Conservation (phyloP, 1,140 invertebrate species). For the Pseudachorutes palmiensis region DNA sequence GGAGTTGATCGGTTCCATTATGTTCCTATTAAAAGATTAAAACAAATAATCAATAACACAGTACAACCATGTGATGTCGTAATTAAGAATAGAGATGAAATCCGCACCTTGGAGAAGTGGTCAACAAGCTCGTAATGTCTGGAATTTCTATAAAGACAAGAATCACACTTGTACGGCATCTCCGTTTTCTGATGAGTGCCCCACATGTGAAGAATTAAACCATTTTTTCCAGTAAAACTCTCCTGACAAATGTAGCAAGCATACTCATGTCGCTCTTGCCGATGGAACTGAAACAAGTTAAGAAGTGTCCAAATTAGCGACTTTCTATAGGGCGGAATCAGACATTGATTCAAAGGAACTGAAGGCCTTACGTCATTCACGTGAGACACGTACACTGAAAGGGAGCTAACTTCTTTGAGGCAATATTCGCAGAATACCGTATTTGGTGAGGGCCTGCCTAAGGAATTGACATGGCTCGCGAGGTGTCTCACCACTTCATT, state of each 20-base stretch:
- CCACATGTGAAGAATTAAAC: slow-evolving; percentile 63
- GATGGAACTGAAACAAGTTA: slow-evolving; percentile 15
- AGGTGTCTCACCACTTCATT: slow-evolving; percentile 60
- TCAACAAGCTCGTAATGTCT: slow-evolving; percentile 62
- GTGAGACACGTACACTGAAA: slow-evolving; percentile 32
- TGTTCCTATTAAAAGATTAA: slow-evolving; percentile 45
- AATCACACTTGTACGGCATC: slow-evolving; percentile 67
- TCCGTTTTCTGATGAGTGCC: slow-evolving; percentile 64
- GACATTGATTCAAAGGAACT: too few species aligned
- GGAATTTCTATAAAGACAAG: slow-evolving; percentile 63
- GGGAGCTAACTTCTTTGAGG: slow-evolving; percentile 38
- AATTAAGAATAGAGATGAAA: too few species aligned
- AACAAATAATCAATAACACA: not conserved
- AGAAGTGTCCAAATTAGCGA: slow-evolving; percentile 11
- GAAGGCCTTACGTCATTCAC: slow-evolving; percentile 38
- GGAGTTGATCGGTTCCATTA: slow-evolving; percentile 51
- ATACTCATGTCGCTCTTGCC: not conserved
- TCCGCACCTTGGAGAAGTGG: slow-evolving; percentile 47
- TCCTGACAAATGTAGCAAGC: slow-evolving; percentile 42
- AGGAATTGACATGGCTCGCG: slow-evolving; percentile 49
- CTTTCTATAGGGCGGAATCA: slow-evolving; percentile 1
- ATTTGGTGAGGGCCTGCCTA: slow-evolving; percentile 9
- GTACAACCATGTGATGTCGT: too few species aligned
- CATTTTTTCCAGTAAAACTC: slow-evolving; percentile 32
- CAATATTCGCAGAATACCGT: slow-evolving; percentile 38